phyloP scores from a whole-genome alignment of 2,888 invertebrate genomes.

The Apamea anceps region DNA sequence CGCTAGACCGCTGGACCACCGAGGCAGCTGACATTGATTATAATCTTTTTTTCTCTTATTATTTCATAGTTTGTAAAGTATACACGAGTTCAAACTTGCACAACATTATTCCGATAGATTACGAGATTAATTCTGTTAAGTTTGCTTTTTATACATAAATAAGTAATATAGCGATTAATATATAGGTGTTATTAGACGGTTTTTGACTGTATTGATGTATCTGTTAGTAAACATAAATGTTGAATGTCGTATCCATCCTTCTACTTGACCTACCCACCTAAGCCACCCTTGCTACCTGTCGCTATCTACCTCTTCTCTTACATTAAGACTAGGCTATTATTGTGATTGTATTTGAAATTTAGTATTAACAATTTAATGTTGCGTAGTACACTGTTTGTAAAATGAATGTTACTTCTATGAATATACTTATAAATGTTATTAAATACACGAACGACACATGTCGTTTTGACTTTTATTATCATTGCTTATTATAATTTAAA shows the following conservation, averaged over 20 bases:
- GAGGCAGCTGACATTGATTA: neutral
- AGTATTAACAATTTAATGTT: conserved; percentile 26
- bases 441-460: neutral
- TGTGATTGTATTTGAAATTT: conserved; percentile 50
- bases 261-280: conserved; percentile 18
- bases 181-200: neutral
- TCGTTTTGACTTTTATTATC: neutral
- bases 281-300: conserved; percentile 26
- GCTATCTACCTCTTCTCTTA: conserved; percentile 44
- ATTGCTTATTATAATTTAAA: neutral
- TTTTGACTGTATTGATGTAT: conserved; percentile 1
- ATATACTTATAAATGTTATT: conserved; percentile 12
- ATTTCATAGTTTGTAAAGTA: conserved; percentile 15
- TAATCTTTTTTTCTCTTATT: neutral
- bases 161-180: neutral
- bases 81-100: conserved; percentile 15
- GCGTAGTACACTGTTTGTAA: conserved; percentile 21
- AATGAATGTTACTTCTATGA: conserved; percentile 32
- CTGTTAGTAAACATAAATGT: conserved; percentile 9
- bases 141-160: conserved; percentile 33
- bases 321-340: conserved; percentile 22
- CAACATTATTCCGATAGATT: conserved; percentile 13
- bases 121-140: conserved; percentile 19
- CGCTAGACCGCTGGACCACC: neutral
- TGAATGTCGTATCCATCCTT: conserved; percentile 6